A percentile compares a stretch with the other conserved stretches of the same genome.
phyloP scores from a whole-genome alignment of 64 coral and sea anemone species.

The Anthopleura sola region DNA sequence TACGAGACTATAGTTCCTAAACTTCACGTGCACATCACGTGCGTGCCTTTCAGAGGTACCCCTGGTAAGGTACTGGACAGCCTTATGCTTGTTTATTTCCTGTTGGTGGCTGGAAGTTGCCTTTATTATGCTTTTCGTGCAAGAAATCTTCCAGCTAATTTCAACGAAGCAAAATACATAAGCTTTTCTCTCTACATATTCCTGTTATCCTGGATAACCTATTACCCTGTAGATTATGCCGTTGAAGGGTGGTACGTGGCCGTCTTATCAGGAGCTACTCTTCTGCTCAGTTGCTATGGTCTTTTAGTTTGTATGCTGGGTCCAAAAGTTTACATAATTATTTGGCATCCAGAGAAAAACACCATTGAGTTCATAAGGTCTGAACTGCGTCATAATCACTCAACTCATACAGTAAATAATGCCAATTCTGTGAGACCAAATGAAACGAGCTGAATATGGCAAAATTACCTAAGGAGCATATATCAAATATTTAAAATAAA shows the following conservation, averaged over 20 bases:
- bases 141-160: conserved; percentile 58
- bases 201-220: conserved; percentile 27
- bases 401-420: background rate
- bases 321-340: conserved; percentile 55
- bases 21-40: conserved; percentile 20
- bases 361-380: conserved; percentile 36
- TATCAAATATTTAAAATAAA: no score
- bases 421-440: no score
- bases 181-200: conserved; percentile 61
- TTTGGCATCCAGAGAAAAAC: conserved; percentile 48
- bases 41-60: conserved; percentile 4
- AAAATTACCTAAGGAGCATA: no score
- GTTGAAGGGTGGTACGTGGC: conserved; percentile 56
- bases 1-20: background rate
- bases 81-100: background rate
- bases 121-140: conserved; percentile 42
- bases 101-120: conserved; percentile 18
- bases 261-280: conserved; percentile 18
- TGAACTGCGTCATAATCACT: background rate
- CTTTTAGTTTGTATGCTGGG: conserved; percentile 55
- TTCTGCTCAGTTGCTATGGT: conserved; percentile 51
- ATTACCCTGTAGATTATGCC: conserved; percentile 41
- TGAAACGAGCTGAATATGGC: no score
- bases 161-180: conserved; percentile 61
- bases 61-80: background rate